These are phyloP conservation scores for Eudasyphora cyanicolor DNA, from an alignment of 2,888 invertebrate genomes.

Conservation along the genomic window DNA sequence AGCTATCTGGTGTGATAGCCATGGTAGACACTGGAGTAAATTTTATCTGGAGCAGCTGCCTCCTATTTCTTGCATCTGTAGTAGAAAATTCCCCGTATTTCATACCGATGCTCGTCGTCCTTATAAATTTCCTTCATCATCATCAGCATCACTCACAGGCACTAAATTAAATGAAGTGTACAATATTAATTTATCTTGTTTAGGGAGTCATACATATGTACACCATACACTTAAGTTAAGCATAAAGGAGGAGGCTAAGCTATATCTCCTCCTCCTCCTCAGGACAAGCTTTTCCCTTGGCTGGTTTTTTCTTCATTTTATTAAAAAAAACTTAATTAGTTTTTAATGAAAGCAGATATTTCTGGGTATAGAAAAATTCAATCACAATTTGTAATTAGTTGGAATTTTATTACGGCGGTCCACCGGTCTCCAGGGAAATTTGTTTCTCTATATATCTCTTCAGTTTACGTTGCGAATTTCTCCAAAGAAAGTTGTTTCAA, in stretches of 20 bases:
- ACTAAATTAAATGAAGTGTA: constrained; percentile 49
- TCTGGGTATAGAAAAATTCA: constrained; percentile 41
- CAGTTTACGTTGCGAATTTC: too few relatives aligned
- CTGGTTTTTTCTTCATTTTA: neutral
- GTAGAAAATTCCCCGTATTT: neutral
- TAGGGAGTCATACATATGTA: neutral
- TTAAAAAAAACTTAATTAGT: constrained; percentile 41
- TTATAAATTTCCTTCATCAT: neutral
- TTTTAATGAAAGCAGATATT: constrained; percentile 46
- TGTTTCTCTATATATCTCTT: too few relatives aligned
- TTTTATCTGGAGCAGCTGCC: neutral
- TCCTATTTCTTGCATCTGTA: neutral
- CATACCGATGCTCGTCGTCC: neutral
- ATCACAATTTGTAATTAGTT: constrained; percentile 55
- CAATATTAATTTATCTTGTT: constrained; percentile 59
- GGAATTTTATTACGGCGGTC: neutral
- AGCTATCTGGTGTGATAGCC: neutral
- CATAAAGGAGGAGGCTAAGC: neutral
- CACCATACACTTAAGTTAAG: neutral
- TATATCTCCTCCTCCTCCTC: too few relatives aligned
- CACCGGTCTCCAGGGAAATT: neutral
- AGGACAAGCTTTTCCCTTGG: too few relatives aligned
- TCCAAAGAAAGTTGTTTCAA: too few relatives aligned
- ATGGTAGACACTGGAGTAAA: neutral
- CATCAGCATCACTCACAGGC: constrained; percentile 8